phyloP scores from a whole-genome alignment of 35 echinoderm and acorn worm genomes.

The Eucidaris tribuloides region DNA sequence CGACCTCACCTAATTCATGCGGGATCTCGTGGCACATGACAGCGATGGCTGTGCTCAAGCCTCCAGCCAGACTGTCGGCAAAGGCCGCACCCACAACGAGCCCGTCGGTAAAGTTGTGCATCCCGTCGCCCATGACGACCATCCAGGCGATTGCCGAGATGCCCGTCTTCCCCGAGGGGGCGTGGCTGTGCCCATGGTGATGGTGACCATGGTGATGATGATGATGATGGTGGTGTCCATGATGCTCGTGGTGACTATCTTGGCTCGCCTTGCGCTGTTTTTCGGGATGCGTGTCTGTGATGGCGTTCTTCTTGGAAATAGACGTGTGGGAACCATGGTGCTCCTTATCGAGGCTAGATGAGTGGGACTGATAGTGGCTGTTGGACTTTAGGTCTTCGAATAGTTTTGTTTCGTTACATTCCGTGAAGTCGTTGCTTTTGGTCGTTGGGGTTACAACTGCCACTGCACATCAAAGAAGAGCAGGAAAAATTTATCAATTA shows the following conservation, averaged over 20 bases:
- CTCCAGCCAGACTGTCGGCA: constrained; percentile 76
- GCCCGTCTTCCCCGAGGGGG: not conserved
- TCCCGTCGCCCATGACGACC: constrained; percentile 78
- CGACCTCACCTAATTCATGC: constrained; percentile 96
- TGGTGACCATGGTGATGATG: constrained; percentile 42
- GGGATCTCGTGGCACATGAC: constrained; percentile 98
- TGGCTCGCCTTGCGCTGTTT: no score
- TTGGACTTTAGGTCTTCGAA: no score
- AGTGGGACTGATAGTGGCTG: no score
- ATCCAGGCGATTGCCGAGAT: constrained; percentile 76
- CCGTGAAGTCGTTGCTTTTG: no score
- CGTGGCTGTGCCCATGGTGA: constrained; percentile 60
- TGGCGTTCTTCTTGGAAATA: no score
- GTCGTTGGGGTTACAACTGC: no score
- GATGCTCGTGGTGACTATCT: not conserved
- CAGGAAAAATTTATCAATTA: no score
- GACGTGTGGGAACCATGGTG: no score
- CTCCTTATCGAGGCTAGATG: no score
- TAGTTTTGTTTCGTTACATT: no score
- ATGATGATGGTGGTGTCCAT: not conserved
- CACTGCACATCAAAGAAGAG: no score
- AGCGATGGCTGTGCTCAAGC: constrained; percentile 85
- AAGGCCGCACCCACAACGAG: constrained; percentile 88
- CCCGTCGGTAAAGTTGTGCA: constrained; percentile 96
- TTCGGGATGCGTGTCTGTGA: no score